phyloP scores from a whole-genome alignment of 1,140 invertebrate species.

The Musca vetustissima region DNA sequence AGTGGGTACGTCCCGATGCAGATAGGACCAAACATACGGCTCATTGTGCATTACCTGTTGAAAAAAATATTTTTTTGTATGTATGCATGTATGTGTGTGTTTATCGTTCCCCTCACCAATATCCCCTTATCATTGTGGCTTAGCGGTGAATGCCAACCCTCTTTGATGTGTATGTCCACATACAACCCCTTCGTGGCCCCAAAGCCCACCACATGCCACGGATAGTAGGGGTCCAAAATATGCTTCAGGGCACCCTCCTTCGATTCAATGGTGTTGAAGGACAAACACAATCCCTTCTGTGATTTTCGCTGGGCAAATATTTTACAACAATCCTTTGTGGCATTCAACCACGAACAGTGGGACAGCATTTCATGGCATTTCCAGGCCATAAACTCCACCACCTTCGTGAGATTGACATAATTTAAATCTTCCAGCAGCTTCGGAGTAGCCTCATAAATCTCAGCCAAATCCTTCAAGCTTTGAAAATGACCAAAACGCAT shows the following conservation, averaged over 20 bases:
- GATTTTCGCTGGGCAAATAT: conserved; percentile 52
- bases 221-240: conserved; percentile 22
- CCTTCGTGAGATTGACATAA: conserved; percentile 44
- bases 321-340: conserved; percentile 43
- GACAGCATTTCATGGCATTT: conserved; percentile 46
- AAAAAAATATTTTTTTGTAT: too few relatives aligned
- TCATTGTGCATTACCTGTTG: conserved; percentile 16
- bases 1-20: background rate
- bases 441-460: background rate
- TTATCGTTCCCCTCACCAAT: conserved; percentile 28
- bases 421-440: conserved; percentile 35
- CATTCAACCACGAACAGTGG: conserved; percentile 44
- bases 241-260: conserved; percentile 40
- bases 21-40: conserved; percentile 15
- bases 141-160: conserved; percentile 33
- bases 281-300: conserved; percentile 61
- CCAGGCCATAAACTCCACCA: conserved; percentile 47
- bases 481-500: conserved; percentile 43
- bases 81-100: too few relatives aligned
- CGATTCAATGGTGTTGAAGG: conserved; percentile 60
- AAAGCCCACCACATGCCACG: background rate
- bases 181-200: conserved; percentile 4
- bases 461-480: conserved; percentile 36
- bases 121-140: conserved; percentile 38
- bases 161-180: background rate